Percentiles rank a stretch among this genome's conserved stretches.
Conservation (phyloP, 2,113 vertebrate genomes). For the Pygoscelis antarcticus region DNA sequence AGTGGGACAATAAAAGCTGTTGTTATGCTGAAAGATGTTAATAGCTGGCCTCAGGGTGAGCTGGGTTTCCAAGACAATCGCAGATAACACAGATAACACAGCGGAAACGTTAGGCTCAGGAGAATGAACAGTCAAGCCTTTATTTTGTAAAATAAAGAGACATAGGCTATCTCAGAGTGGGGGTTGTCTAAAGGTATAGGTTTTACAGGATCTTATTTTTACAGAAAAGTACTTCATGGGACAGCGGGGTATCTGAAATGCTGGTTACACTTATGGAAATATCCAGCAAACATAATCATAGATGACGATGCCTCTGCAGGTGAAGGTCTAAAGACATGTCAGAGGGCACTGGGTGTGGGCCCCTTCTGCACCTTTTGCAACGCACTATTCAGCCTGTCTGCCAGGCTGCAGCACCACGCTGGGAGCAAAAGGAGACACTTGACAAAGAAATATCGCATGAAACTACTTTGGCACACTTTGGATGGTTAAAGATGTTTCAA, state of each 20-base stretch:
- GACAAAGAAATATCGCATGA: not conserved
- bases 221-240: not conserved
- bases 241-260: not conserved
- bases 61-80: conserved; percentile 48
- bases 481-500: not conserved
- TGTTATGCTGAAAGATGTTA: conserved; percentile 64
- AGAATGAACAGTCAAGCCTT: not conserved
- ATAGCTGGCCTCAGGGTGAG: conserved; percentile 48
- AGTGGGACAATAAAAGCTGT: conserved; percentile 49
- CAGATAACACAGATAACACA: not conserved
- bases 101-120: not conserved
- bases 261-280: not conserved
- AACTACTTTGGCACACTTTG: not conserved
- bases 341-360: not conserved
- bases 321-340: not conserved
- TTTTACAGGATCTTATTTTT: not conserved
- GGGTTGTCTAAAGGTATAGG: not conserved
- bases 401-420: not conserved
- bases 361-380: not conserved
- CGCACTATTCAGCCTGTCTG: not conserved
- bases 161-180: not conserved
- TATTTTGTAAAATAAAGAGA: not conserved
- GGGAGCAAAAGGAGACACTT: not conserved
- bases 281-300: not conserved
- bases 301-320: not conserved